Conservation (phyloP, 1,140 invertebrate genomes). For the Drosophila jambulina region DNA sequence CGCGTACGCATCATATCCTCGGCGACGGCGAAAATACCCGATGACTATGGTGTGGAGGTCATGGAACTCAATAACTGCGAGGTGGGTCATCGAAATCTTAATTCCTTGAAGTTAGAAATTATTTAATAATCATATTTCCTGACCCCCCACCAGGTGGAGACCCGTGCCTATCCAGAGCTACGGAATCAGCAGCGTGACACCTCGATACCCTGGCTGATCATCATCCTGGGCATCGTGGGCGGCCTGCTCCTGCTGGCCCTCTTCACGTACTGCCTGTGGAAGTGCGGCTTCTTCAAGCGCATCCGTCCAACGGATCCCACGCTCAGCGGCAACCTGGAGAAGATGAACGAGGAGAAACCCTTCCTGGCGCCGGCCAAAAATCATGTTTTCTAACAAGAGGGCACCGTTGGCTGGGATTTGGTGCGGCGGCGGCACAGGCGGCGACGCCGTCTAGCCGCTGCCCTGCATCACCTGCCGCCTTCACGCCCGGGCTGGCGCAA, state of each 20-base stretch:
- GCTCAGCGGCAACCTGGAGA: constrained; percentile 92
- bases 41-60: constrained; percentile 90
- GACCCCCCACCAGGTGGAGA: constrained; percentile 89
- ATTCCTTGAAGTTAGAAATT: background rate
- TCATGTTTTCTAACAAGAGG: constrained; percentile 84
- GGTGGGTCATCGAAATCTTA: constrained; percentile 85
- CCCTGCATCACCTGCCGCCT: constrained; percentile 8
- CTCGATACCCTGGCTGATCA: constrained; percentile 92
- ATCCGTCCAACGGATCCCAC: constrained; percentile 91
- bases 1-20: constrained; percentile 92
- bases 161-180: constrained; percentile 92
- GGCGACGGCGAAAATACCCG: constrained; percentile 90
- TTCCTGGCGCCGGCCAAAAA: constrained; percentile 81
- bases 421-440: constrained; percentile 63
- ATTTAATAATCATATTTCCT: too few species aligned
- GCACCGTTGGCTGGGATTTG: constrained; percentile 83
- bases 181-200: constrained; percentile 89
- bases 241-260: constrained; percentile 92
- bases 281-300: constrained; percentile 95
- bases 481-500: constrained; percentile 21
- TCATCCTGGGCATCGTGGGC: constrained; percentile 91
- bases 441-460: constrained; percentile 52
- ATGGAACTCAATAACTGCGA: constrained; percentile 88
- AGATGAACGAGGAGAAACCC: constrained; percentile 89
- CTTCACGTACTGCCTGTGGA: constrained; percentile 92